Percentiles rank a stretch among this genome's conserved stretches.
phyloP scores from a whole-genome alignment of 2,113 vertebrate species.

The Embiotoca jacksoni region DNA sequence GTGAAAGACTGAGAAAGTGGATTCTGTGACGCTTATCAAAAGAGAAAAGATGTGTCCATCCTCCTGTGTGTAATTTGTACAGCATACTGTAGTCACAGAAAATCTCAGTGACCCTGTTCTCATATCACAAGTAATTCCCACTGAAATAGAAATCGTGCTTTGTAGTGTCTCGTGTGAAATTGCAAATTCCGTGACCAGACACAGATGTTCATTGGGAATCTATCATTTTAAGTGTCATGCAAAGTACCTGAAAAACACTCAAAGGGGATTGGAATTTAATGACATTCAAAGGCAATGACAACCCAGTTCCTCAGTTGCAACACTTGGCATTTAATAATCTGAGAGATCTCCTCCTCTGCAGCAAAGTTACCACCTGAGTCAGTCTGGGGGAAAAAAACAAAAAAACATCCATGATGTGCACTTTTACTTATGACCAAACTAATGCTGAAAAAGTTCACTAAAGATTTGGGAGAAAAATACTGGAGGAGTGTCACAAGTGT shows the following conservation, averaged over 20 bases:
- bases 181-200: constrained; percentile 31
- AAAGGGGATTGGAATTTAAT: constrained; percentile 46
- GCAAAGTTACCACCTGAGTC: constrained; percentile 24
- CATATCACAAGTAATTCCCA: constrained; percentile 30
- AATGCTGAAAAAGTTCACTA: constrained; percentile 38
- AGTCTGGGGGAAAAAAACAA: background rate
- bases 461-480: constrained; percentile 32
- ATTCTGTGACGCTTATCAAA: background rate
- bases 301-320: constrained; percentile 13
- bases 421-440: constrained; percentile 35
- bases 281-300: constrained; percentile 37
- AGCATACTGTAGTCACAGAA: constrained; percentile 18
- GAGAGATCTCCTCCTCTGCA: constrained; percentile 15
- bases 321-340: constrained; percentile 51
- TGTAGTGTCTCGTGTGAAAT: constrained; percentile 26
- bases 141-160: constrained; percentile 59
- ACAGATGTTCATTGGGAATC: constrained; percentile 55
- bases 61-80: constrained; percentile 29
- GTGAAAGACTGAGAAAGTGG: background rate
- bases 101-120: constrained; percentile 36
- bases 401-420: constrained; percentile 9
- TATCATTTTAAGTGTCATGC: constrained; percentile 56
- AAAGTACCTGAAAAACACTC: constrained; percentile 51
- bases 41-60: constrained; percentile 1
- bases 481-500: constrained; percentile 50